phyloP scores from a whole-genome alignment of 2,888 invertebrate species.

The Drosophila tanythrix region DNA sequence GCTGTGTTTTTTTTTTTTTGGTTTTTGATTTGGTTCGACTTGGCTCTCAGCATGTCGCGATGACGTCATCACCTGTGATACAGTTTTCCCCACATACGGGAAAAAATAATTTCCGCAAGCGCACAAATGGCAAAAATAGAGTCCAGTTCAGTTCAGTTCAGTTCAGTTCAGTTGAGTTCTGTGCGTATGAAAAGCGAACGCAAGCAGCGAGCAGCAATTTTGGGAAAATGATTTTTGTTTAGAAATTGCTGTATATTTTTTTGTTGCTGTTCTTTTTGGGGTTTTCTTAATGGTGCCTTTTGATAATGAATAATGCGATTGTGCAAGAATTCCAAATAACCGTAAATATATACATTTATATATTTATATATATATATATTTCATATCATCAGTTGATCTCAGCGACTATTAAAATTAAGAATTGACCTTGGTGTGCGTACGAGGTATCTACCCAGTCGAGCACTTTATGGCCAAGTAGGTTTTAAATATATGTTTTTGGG shows the following conservation, averaged over 20 bases:
- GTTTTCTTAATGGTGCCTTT: conserved; percentile 1
- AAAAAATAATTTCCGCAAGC: conserved; percentile 58
- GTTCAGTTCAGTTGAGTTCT: not conserved
- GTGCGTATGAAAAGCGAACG: conserved; percentile 18
- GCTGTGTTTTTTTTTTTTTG: not conserved
- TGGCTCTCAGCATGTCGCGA: conserved; percentile 30
- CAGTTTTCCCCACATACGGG: conserved; percentile 42
- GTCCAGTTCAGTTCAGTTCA: conserved; percentile 21
- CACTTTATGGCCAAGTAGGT: conserved; percentile 10
- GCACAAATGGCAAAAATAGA: conserved; percentile 55
- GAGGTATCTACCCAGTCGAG: not conserved
- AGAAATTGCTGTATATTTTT: conserved; percentile 26
- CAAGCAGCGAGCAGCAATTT: conserved; percentile 3
- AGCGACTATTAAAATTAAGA: not conserved
- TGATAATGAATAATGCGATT: not conserved
- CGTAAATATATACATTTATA: not conserved
- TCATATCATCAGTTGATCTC: not conserved
- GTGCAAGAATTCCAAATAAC: not conserved
- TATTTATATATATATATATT: not conserved
- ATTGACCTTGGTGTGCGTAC: not conserved
- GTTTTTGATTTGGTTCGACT: not conserved
- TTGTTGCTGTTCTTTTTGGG: conserved; percentile 11
- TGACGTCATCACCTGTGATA: conserved; percentile 45
- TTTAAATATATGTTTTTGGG: conserved; percentile 10
- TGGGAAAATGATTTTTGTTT: conserved; percentile 42